Conservation (phyloP, 2,113 vertebrate species). For the Calonectris borealis region DNA sequence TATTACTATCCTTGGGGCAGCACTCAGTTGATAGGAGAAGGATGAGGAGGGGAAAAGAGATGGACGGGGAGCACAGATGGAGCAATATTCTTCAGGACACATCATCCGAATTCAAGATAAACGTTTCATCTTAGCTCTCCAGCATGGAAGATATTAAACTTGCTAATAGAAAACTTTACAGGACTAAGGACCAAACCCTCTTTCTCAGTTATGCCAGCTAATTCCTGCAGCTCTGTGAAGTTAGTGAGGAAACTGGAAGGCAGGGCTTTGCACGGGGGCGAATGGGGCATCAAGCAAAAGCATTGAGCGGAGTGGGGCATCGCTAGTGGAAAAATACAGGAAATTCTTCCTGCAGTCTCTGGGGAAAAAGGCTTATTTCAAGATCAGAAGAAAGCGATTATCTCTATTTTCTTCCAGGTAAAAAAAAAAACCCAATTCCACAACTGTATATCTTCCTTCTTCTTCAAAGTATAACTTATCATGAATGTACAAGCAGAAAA, state of each 20-base stretch:
- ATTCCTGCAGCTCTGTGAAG: not conserved
- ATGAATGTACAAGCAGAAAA: not conserved
- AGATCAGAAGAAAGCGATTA: not conserved
- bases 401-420: not conserved
- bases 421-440: not conserved
- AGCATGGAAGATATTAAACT: not conserved
- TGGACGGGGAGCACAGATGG: not conserved
- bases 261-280: not conserved
- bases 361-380: not conserved
- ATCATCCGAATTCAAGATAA: not conserved
- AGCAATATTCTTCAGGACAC: not conserved
- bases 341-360: not conserved
- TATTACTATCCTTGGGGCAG: not conserved
- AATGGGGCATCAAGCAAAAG: not conserved
- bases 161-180: not conserved
- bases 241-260: not conserved
- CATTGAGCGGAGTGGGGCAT: rapidly evolving
- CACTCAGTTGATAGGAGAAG: not conserved
- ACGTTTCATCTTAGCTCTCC: not conserved
- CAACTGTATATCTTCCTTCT: not conserved
- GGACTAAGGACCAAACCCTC: not conserved
- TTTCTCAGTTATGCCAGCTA: not conserved
- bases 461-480: not conserved
- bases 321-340: not conserved
- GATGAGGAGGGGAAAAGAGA: not conserved